phyloP scores from a whole-genome alignment of 2,797 vertebrate genomes.

The Cryptoblepharus egeriae region DNA sequence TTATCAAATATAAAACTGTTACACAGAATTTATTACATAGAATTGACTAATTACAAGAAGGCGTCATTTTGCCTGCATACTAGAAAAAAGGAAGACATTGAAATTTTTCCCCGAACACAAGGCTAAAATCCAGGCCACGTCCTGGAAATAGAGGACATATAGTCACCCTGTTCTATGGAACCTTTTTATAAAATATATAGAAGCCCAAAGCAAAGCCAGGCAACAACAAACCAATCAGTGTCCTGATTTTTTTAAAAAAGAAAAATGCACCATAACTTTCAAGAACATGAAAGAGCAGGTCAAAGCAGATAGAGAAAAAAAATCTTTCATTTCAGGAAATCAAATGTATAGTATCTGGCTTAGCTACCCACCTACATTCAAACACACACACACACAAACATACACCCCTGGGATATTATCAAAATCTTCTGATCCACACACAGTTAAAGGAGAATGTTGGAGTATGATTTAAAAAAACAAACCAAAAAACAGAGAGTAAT shows the following conservation, averaged over 20 bases:
- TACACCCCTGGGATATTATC: background rate
- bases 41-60: too few species aligned
- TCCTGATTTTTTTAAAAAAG: background rate
- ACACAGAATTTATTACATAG: too few species aligned
- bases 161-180: too few species aligned
- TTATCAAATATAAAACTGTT: too few species aligned
- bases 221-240: background rate
- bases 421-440: background rate
- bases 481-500: conserved; percentile 6
- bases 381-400: too few species aligned
- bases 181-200: background rate
- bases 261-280: background rate
- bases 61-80: too few species aligned
- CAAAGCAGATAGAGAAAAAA: background rate
- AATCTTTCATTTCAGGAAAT: background rate
- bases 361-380: too few species aligned
- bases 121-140: too few species aligned
- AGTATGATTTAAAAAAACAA: background rate
- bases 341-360: background rate
- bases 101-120: too few species aligned
- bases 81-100: too few species aligned
- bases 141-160: too few species aligned
- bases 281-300: background rate
- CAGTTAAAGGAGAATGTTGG: conserved; percentile 22
- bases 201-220: background rate